Evolutionary conservation across 2,888 invertebrate species (phyloP).

Genomic region (Leucozona laternaria): DNA sequence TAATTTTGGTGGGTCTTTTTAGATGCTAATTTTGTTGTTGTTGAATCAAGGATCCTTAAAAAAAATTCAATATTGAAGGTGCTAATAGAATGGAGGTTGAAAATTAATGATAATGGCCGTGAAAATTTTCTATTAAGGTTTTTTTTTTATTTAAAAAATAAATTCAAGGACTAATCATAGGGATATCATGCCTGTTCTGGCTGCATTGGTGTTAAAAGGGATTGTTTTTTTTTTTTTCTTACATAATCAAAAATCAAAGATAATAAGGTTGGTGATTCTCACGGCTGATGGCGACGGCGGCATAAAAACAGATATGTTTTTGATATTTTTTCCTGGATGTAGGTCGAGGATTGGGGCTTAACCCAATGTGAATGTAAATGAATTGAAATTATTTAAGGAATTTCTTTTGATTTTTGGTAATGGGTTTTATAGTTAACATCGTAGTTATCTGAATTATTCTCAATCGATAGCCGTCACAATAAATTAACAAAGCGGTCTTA

Average conservation of each 20-base stretch:
- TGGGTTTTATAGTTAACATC: not conserved
- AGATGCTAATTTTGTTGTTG: conserved; percentile 34
- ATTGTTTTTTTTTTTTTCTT: not conserved
- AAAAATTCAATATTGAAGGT: conserved; percentile 10
- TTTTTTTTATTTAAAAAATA: not conserved
- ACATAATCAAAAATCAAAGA: conserved; percentile 1
- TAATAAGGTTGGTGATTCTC: not conserved
- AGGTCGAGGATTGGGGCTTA: not conserved
- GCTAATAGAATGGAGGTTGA: not conserved
- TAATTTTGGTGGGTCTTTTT: not conserved
- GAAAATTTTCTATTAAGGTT: no score
- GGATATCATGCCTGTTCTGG: not conserved
- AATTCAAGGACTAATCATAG: conserved; percentile 24
- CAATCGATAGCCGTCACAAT: not conserved
- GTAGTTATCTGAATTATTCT: not conserved
- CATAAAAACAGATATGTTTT: not conserved
- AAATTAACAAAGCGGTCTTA: not conserved
- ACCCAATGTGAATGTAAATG: not conserved
- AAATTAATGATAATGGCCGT: conserved; percentile 10
- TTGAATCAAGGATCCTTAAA: not conserved
- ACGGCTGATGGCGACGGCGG: not conserved
- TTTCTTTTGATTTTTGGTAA: not conserved
- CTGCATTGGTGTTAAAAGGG: not conserved
- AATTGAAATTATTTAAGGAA: not conserved
- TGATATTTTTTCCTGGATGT: not conserved